Percentiles rank a stretch among this genome's conserved stretches.
phyloP scores from a whole-genome alignment of 2,113 vertebrate genomes.

The Pygoscelis antarcticus region DNA sequence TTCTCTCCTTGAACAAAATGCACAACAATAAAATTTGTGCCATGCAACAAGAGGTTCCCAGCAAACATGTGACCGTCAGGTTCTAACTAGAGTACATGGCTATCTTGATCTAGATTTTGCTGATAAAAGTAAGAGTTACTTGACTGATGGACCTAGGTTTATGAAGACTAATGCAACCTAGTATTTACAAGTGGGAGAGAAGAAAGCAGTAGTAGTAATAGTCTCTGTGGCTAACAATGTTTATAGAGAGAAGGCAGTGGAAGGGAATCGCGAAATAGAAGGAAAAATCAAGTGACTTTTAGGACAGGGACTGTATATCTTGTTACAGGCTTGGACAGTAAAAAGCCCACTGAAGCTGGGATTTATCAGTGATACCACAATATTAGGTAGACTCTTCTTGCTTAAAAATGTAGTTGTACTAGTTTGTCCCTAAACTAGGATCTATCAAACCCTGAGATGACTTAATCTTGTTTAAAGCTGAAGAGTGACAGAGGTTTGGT shows the following conservation, averaged over 20 bases:
- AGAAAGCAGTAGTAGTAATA: background rate
- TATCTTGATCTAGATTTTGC: background rate
- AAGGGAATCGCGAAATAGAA: background rate
- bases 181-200: background rate
- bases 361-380: background rate
- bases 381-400: background rate
- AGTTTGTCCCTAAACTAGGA: background rate
- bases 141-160: background rate
- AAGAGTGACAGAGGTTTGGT: background rate
- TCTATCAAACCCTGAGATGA: background rate
- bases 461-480: background rate
- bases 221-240: background rate
- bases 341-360: background rate
- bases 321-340: background rate
- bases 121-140: background rate
- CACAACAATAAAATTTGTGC: background rate
- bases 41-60: background rate
- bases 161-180: background rate
- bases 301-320: background rate
- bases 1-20: background rate
- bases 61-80: fast-evolving
- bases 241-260: background rate
- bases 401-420: background rate
- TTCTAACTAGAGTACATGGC: background rate
- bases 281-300: background rate